phyloP scores from a whole-genome alignment of 2,797 vertebrate species.

The Enoplosus armatus region DNA sequence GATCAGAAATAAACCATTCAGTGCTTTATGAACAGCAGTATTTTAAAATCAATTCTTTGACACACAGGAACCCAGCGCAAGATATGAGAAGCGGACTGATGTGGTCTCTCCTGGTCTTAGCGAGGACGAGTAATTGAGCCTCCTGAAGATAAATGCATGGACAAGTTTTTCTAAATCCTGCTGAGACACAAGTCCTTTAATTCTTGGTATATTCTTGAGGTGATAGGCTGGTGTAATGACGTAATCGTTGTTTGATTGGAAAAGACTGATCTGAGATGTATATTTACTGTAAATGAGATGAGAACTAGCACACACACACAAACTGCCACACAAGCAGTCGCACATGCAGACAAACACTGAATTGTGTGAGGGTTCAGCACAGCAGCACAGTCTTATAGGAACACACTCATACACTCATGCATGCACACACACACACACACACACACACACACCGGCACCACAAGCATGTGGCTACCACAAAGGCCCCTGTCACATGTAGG shows the following conservation, averaged over 20 bases:
- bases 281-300: constrained; percentile 17
- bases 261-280: neutral
- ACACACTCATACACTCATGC: constrained; percentile 20
- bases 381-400: constrained; percentile 16
- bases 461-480: constrained; percentile 64
- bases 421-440: constrained; percentile 16
- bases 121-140: neutral
- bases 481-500: constrained; percentile 74
- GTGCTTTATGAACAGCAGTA: too few relatives aligned
- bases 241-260: constrained; percentile 10
- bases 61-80: too few relatives aligned
- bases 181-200: neutral
- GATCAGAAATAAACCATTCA: too few relatives aligned
- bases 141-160: neutral
- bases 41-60: too few relatives aligned
- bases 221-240: too few relatives aligned
- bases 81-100: too few relatives aligned
- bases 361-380: constrained; percentile 30
- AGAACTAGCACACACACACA: neutral
- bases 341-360: constrained; percentile 15
- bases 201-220: neutral
- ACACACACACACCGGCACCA: constrained; percentile 31
- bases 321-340: constrained; percentile 3
- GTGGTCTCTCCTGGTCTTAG: too few relatives aligned
- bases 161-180: neutral